Conservation (phyloP, 1,140 invertebrate species). For the Drosophila baimaii region DNA sequence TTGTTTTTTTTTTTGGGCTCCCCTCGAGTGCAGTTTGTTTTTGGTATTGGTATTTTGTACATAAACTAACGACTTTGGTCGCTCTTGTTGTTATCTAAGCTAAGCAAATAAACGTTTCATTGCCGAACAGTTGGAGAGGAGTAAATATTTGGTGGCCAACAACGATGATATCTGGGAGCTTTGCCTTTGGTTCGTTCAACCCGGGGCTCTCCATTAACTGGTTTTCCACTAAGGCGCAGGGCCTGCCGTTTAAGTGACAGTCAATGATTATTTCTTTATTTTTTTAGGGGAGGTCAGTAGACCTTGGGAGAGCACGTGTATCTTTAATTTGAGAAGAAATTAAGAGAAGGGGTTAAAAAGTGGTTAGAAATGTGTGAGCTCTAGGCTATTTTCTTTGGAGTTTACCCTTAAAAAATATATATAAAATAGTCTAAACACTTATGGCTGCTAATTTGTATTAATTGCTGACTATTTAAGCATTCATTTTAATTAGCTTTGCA, state of each 20-base stretch:
- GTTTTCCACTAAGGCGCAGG: constrained; percentile 3
- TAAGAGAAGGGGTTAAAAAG: neutral
- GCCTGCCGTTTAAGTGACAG: constrained; percentile 6
- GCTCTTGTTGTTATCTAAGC: constrained; percentile 59
- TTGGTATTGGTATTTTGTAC: constrained; percentile 50
- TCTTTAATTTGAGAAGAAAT: no score
- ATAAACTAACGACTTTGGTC: constrained; percentile 63
- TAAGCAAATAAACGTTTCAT: constrained; percentile 62
- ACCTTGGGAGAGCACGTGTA: constrained; percentile 1
- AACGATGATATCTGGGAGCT: constrained; percentile 5
- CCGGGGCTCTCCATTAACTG: constrained; percentile 12
- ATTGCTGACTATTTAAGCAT: neutral
- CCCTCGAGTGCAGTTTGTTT: constrained; percentile 28
- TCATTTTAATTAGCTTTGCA: neutral
- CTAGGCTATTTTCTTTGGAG: neutral
- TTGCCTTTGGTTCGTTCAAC: constrained; percentile 16
- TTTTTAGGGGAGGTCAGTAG: neutral
- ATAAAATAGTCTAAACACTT: neutral
- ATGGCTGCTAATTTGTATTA: no score
- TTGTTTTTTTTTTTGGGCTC: neutral
- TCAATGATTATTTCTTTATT: no score
- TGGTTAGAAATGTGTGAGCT: no score
- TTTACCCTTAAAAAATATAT: neutral
- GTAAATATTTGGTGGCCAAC: constrained; percentile 19
- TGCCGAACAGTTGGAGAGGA: constrained; percentile 11